Evolutionary conservation across 2,888 invertebrate species (phyloP), one percentile per base, ranked within the genome.

Genomic region (Macaria liturata): DNA sequence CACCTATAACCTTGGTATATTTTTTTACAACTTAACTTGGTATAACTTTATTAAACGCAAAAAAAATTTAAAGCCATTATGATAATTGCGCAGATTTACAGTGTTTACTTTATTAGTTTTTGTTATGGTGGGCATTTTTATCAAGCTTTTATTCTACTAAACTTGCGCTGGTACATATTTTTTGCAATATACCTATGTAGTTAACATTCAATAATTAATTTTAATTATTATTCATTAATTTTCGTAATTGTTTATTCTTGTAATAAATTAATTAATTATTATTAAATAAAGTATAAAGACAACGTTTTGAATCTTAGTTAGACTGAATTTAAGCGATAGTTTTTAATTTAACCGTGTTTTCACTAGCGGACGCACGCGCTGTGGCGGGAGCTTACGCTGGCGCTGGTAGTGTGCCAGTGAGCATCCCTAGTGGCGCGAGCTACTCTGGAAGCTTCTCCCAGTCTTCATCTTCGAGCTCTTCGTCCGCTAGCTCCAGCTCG

Each of bases 381-480:
- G 71, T 69, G 34, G 79, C 87, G 20, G 82, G 83, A 3, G 76
- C 80, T 4, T 83, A 78, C 59, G 75, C 74, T 50, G 80, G 75
- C 4, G 49, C 70, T 31, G 76, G 75, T 32, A 73, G 63, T 39
- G 52, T 80, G 34, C 84, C 87, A n/a, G 56, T 79, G 4, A 69
- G 73, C 52, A 69, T 79, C 51, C 80, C 86, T 3, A 72, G 71
- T 57, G 81, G 80, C 34, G 65, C 71, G 4, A 88, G 84, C 69
- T 84, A 75, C 83, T 80, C 90, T 63, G 86, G 93, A 78, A 87
- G 89, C 76, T 83, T 85, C 76, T 78, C 92, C 37, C 81, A 89
- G 67, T 82, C 91, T 0, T 83, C 87, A 37, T 76, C 92, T 9
- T 83, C 89, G 30, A 91, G 89, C 65, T 87, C 78, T 46, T 81